These are phyloP conservation scores for Drosophila hamatofila DNA, from an alignment of 2,888 invertebrate species.

Conservation along the genomic window DNA sequence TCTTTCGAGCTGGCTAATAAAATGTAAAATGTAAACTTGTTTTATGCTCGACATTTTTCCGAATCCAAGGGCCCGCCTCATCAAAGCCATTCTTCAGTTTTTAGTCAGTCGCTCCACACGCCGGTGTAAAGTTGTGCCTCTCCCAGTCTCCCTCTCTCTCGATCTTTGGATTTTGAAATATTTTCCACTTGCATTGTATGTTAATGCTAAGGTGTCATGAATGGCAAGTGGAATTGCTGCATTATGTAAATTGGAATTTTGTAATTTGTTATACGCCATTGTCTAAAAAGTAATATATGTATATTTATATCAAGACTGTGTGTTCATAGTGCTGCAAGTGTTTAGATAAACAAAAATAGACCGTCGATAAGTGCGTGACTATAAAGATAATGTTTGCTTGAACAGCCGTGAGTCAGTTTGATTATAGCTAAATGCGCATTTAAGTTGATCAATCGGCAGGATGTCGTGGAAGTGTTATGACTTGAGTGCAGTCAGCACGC, in stretches of 20 bases:
- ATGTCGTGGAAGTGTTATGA: not conserved
- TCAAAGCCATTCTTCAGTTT: conserved; percentile 15
- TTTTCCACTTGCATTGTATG: conserved; percentile 64
- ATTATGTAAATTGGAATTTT: conserved; percentile 42
- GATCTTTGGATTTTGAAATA: conserved; percentile 58
- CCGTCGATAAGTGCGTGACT: conserved; percentile 32
- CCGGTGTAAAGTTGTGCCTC: conserved; percentile 42
- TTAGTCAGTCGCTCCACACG: conserved; percentile 47
- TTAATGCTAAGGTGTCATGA: conserved; percentile 45
- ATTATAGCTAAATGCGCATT: conserved; percentile 18
- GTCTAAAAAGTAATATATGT: conserved; percentile 21
- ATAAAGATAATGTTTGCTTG: conserved; percentile 35
- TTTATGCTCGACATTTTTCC: conserved; percentile 56
- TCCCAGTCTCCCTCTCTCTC: conserved; percentile 5
- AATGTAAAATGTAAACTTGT: conserved; percentile 65
- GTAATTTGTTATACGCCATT: conserved; percentile 39
- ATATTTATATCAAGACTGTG: not conserved
- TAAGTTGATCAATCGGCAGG: not conserved
- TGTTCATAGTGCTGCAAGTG: conserved; percentile 16
- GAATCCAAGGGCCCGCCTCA: conserved; percentile 24
- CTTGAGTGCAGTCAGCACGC: not conserved
- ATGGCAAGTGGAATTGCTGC: conserved; percentile 29
- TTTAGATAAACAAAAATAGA: conserved; percentile 41
- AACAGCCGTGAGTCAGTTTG: conserved; percentile 2
- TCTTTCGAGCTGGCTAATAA: conserved; percentile 44